phyloP scores from a whole-genome alignment of 2,888 invertebrate species.

The Callinectes sapidus region DNA sequence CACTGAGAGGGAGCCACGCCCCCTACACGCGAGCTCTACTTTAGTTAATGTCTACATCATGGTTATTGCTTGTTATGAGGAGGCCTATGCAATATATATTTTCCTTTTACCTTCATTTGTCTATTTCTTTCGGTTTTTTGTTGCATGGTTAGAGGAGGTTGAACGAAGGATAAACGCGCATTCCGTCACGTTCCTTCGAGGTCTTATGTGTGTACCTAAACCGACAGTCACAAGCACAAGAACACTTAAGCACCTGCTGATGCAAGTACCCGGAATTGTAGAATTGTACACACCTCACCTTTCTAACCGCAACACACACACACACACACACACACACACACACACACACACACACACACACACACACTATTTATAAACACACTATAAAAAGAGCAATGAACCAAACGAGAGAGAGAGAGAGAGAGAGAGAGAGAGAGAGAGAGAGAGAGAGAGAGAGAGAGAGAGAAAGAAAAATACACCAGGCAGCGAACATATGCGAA shows the following conservation, averaged over 20 bases:
- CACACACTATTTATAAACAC: background rate
- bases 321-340: too few relatives aligned
- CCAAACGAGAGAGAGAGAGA: too few relatives aligned
- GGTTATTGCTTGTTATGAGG: background rate
- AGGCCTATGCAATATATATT: background rate
- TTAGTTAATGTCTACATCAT: background rate
- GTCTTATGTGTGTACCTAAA: too few relatives aligned
- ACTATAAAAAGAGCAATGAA: background rate
- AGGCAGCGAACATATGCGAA: background rate
- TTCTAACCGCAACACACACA: background rate
- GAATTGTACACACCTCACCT: background rate
- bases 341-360: too few relatives aligned
- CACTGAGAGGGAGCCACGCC: constrained; percentile 24
- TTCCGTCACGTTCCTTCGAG: background rate
- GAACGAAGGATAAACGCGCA: background rate
- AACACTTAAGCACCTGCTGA: background rate
- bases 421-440: too few relatives aligned
- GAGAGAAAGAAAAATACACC: background rate
- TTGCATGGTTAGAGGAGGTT: background rate
- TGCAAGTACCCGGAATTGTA: background rate
- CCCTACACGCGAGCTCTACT: background rate
- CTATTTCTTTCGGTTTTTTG: background rate
- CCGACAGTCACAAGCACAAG: background rate
- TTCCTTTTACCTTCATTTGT: background rate
- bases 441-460: too few relatives aligned